These are phyloP conservation scores for Spatula versicolor DNA, from an alignment of 2,797 vertebrate species.

Conservation along the genomic window DNA sequence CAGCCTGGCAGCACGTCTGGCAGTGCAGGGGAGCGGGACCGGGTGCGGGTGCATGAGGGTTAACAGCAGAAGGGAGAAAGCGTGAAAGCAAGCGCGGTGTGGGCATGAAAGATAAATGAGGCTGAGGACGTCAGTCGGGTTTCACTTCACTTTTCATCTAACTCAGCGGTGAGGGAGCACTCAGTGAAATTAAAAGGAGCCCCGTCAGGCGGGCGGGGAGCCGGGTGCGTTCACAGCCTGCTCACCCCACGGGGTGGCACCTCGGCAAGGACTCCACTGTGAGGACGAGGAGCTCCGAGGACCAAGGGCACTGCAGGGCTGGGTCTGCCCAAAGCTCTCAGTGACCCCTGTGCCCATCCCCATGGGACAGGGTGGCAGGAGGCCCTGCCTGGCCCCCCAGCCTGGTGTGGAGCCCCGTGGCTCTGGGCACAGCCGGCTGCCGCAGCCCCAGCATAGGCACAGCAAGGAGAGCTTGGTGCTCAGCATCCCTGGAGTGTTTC, in stretches of 20 bases:
- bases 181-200: background rate
- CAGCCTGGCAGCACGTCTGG: no score
- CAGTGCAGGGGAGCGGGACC: fast-evolving
- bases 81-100: fast-evolving
- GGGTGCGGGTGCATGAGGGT: background rate
- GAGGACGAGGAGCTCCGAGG: background rate
- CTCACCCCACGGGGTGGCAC: background rate
- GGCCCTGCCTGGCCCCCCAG: no score
- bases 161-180: background rate
- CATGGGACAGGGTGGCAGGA: fast-evolving
- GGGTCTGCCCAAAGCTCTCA: background rate
- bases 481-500: background rate
- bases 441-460: background rate
- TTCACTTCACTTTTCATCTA: background rate
- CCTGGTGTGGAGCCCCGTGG: no score
- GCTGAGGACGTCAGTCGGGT: background rate
- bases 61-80: background rate
- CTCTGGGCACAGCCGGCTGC: background rate
- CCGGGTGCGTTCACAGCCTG: background rate
- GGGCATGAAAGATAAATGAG: background rate
- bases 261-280: background rate
- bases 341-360: background rate
- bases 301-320: no score
- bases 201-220: background rate
- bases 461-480: background rate